phyloP scores from a whole-genome alignment of 2,113 vertebrate genomes.

The Hystrix cristata region DNA sequence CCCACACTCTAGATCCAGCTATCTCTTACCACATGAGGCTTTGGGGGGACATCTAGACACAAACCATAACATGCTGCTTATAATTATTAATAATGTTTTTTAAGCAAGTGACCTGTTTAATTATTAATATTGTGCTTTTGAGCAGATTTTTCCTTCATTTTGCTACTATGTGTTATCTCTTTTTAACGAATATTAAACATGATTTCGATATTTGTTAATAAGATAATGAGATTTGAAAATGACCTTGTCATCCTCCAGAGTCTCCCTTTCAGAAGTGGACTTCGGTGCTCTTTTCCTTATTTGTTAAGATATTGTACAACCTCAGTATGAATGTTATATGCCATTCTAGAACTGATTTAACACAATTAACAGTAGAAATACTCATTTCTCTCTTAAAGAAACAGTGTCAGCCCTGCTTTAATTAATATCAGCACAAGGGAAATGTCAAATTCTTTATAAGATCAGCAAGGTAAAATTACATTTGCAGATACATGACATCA shows the following conservation, averaged over 20 bases:
- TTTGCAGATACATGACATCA: constrained; percentile 24
- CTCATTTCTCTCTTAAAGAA: constrained; percentile 67
- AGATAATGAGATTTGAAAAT: constrained; percentile 53
- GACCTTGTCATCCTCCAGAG: constrained; percentile 28
- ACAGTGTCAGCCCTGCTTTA: constrained; percentile 36
- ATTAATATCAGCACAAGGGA: constrained; percentile 70
- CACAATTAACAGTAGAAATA: constrained; percentile 59
- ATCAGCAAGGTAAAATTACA: constrained; percentile 52
- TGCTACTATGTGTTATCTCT: not conserved
- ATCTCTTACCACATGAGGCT: too few relatives aligned
- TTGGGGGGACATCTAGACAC: too few relatives aligned
- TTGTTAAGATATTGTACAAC: not conserved
- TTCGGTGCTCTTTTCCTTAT: not conserved
- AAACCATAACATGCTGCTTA: not conserved
- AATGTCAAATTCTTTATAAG: constrained; percentile 68
- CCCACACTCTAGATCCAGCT: too few relatives aligned
- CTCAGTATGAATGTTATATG: not conserved
- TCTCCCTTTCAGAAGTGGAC: not conserved
- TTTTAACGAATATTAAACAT: constrained; percentile 14
- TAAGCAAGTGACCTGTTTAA: constrained; percentile 5
- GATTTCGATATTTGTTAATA: constrained; percentile 49
- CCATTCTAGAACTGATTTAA: constrained; percentile 57
- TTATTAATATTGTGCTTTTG: constrained; percentile 51
- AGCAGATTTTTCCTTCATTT: constrained; percentile 42
- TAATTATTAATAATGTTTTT: constrained; percentile 28